Percentiles rank a stretch among this genome's conserved stretches.
Evolutionary conservation across 2,797 vertebrate genomes (phyloP).

Genomic region (Balearica regulorum): DNA sequence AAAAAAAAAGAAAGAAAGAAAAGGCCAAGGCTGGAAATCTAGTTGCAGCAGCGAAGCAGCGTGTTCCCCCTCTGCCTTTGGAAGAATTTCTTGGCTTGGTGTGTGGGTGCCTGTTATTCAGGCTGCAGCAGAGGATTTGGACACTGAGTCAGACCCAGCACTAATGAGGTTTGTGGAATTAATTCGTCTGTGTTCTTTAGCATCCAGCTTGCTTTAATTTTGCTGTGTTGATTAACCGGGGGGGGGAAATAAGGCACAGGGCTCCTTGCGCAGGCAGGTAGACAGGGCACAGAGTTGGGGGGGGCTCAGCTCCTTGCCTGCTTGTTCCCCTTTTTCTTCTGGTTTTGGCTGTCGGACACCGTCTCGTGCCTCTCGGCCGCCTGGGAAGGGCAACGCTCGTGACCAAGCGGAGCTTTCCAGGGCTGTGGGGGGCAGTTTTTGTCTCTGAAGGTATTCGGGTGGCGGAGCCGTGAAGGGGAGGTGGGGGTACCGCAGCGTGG

Average conservation of each 20-base stretch:
- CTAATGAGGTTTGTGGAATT: slow-evolving; percentile 66
- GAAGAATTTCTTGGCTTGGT: slow-evolving; percentile 50
- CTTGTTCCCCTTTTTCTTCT: rapidly evolving
- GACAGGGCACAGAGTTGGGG: neutral
- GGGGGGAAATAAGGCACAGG: neutral
- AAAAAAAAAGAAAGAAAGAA: rapidly evolving
- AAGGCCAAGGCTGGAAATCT: neutral
- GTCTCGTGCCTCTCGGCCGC: neutral
- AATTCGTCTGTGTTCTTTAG: neutral
- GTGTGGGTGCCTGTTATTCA: slow-evolving; percentile 16
- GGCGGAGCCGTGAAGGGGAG: too few relatives aligned
- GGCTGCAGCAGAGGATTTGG: slow-evolving; percentile 36
- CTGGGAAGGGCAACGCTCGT: neutral
- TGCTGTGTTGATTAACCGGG: neutral
- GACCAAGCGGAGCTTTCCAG: neutral
- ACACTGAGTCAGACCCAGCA: slow-evolving; percentile 18
- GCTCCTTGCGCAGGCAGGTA: neutral
- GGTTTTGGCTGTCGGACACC: neutral
- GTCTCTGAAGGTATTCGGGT: neutral
- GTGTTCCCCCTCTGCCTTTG: neutral
- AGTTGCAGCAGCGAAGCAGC: neutral
- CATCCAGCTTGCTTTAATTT: neutral
- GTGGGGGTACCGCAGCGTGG: rapidly evolving
- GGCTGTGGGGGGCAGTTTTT: neutral
- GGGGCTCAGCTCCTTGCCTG: neutral